Evolutionary conservation across 2,797 vertebrate species (phyloP).

Genomic region (Galaxias olidus): DNA sequence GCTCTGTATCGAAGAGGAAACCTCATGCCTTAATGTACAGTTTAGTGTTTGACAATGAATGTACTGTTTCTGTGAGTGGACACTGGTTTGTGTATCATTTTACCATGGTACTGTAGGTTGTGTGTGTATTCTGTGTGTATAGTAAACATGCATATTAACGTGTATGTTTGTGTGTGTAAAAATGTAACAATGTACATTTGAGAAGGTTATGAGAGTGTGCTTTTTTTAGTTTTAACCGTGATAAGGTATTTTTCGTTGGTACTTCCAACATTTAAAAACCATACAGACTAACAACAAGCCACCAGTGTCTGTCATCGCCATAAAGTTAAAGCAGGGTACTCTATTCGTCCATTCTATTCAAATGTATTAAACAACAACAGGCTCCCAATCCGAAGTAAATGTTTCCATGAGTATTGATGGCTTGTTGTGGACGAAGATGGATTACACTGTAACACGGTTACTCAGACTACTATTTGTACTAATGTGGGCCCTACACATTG

Average conservation of each 20-base stretch:
- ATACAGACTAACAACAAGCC: neutral
- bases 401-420: too few species aligned
- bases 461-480: neutral
- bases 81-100: constrained; percentile 55
- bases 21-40: constrained; percentile 84
- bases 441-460: neutral
- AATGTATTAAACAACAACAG: too few species aligned
- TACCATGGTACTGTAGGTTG: constrained; percentile 62
- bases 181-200: constrained; percentile 31
- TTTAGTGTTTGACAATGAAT: constrained; percentile 61
- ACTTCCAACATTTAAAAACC: constrained; percentile 8
- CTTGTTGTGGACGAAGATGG: too few species aligned
- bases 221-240: constrained; percentile 46
- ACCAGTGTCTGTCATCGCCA: too few species aligned
- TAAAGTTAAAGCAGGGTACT: too few species aligned
- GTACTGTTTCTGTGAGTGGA: constrained; percentile 63
- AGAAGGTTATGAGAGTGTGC: constrained; percentile 30
- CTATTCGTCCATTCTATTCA: too few species aligned
- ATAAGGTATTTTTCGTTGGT: constrained; percentile 23
- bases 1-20: constrained; percentile 64
- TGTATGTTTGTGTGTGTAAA: constrained; percentile 56
- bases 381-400: too few species aligned
- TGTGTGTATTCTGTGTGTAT: constrained; percentile 43
- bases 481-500: too few species aligned
- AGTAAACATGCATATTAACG: constrained; percentile 41